Evolutionary conservation across 2,113 vertebrate species (phyloP).

Genomic region (Nematolebias whitei): DNA sequence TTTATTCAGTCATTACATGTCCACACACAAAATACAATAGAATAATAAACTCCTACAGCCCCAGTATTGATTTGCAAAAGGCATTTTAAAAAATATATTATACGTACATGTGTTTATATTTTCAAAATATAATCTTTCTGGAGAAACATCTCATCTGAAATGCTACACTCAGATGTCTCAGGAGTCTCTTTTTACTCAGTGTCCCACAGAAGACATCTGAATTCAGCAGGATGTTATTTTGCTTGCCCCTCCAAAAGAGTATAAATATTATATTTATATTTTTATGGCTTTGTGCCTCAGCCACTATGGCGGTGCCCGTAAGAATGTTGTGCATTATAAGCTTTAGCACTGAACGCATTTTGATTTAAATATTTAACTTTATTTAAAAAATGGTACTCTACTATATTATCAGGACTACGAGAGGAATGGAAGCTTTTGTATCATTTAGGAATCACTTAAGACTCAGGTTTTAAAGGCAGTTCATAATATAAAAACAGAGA

Average conservation of each 20-base stretch:
- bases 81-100: conserved; percentile 17
- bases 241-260: conserved; percentile 24
- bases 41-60: conserved; percentile 35
- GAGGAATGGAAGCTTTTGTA: conserved; percentile 25
- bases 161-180: background rate
- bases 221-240: conserved; percentile 39
- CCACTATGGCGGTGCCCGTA: conserved; percentile 16
- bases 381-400: background rate
- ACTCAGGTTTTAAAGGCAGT: conserved; percentile 21
- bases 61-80: conserved; percentile 52
- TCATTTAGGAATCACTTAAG: conserved; percentile 44
- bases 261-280: conserved; percentile 10
- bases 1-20: conserved; percentile 75
- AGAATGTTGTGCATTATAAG: conserved; percentile 42
- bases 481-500: conserved; percentile 11
- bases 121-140: conserved; percentile 44
- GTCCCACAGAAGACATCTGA: conserved; percentile 14
- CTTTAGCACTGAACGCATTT: conserved; percentile 35
- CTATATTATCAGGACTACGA: conserved; percentile 17
- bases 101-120: background rate
- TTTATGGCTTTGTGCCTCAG: conserved; percentile 43
- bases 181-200: conserved; percentile 5
- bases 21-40: conserved; percentile 63
- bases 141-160: conserved; percentile 13
- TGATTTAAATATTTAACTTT: background rate